These are phyloP conservation scores for Phalloptychus januarius DNA, from an alignment of 2,797 vertebrate genomes.

Conservation along the genomic window DNA sequence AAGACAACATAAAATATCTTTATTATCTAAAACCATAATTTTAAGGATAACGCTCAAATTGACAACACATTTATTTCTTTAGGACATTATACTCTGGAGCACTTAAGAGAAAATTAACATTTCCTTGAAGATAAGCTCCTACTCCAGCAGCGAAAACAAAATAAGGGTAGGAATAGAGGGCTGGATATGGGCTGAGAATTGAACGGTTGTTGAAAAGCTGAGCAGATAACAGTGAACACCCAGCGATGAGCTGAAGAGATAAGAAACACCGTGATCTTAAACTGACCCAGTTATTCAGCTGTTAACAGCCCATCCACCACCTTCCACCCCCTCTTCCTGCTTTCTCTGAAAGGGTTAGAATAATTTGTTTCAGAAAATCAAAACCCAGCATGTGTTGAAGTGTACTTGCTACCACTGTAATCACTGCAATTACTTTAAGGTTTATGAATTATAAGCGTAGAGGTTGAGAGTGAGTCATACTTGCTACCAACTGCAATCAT, in stretches of 20 bases:
- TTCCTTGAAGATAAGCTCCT: slow-evolving; percentile 17
- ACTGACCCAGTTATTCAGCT: slow-evolving; percentile 82
- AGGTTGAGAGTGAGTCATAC: slow-evolving; percentile 27
- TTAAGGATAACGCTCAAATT: background rate
- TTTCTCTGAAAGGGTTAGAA: background rate
- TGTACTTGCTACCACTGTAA: slow-evolving; percentile 11
- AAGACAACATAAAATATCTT: background rate
- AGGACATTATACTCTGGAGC: background rate
- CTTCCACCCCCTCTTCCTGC: slow-evolving; percentile 16
- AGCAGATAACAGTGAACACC: slow-evolving; percentile 60
- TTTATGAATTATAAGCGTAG: slow-evolving; percentile 26
- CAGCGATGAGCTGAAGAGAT: slow-evolving; percentile 68
- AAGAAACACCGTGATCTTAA: slow-evolving; percentile 71
- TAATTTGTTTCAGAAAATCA: slow-evolving; percentile 27
- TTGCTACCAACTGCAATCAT: slow-evolving; percentile 34
- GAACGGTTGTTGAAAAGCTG: slow-evolving; percentile 60
- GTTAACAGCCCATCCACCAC: slow-evolving; percentile 57
- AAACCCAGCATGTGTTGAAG: slow-evolving; percentile 34
- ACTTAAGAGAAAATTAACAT: background rate
- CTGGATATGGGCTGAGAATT: slow-evolving; percentile 21
- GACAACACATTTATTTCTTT: background rate
- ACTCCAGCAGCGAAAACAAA: background rate
- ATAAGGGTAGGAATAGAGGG: background rate
- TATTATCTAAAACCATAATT: background rate
- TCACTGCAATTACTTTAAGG: slow-evolving; percentile 13